A percentile compares a stretch with the other conserved stretches of the same genome.
These are phyloP conservation scores for Sialia sialis DNA, from an alignment of 2,113 vertebrate species.

Conservation along the genomic window DNA sequence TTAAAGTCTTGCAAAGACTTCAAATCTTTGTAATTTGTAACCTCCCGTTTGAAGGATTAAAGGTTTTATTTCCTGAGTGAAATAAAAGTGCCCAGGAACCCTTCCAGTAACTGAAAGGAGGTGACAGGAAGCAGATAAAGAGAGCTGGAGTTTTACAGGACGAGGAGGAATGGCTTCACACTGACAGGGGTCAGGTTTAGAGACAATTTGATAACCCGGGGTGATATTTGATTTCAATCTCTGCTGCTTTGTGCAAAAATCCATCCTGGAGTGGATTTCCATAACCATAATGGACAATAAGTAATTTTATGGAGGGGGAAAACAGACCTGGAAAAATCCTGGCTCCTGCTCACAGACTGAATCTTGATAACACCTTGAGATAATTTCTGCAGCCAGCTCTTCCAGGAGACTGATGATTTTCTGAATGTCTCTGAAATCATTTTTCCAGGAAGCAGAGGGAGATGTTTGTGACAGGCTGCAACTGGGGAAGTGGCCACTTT, in stretches of 20 bases:
- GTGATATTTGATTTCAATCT: not conserved
- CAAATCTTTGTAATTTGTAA: too few relatives aligned
- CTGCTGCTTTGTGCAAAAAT: not conserved
- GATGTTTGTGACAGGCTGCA: not conserved
- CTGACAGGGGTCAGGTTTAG: not conserved
- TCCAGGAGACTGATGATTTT: not conserved
- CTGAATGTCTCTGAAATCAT: not conserved
- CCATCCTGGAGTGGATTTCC: not conserved
- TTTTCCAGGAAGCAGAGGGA: not conserved
- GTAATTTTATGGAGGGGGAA: not conserved
- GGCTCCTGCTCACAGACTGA: not conserved
- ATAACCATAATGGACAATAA: not conserved
- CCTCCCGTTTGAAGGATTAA: accelerated
- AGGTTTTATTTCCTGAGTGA: not conserved
- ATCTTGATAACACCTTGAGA: not conserved
- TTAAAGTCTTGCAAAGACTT: not conserved
- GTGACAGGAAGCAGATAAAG: not conserved
- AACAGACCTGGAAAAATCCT: not conserved
- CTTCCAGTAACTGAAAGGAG: not conserved
- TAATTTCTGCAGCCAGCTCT: not conserved
- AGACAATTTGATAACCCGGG: not conserved
- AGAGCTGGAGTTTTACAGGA: not conserved
- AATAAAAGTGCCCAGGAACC: too few relatives aligned
- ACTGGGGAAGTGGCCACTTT: not conserved
- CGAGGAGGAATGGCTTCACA: not conserved